Conservation (phyloP, 92 coral and sea anemone genomes). For the Palythoa grandis region DNA sequence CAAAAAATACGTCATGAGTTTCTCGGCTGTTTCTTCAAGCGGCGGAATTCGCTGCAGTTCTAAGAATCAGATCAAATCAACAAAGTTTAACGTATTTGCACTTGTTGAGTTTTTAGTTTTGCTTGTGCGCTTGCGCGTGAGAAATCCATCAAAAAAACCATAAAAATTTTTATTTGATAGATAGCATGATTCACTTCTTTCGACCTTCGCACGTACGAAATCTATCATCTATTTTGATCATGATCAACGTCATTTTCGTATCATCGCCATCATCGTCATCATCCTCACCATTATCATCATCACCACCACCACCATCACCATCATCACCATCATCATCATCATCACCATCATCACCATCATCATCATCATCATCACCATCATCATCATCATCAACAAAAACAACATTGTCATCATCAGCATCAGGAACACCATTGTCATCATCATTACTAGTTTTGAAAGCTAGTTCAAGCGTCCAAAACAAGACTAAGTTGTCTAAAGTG, state of each 20-base stretch:
- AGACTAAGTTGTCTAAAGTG: no score
- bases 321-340: not conserved
- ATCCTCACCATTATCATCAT: not conserved
- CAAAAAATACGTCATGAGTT: constrained; percentile 32
- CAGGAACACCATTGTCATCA: no score
- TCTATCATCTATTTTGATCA: not conserved
- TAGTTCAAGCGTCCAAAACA: no score
- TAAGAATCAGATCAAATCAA: not conserved
- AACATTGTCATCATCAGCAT: no score
- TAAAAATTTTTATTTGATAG: no score
- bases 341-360: not conserved
- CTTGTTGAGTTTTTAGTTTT: not conserved
- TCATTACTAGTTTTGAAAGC: no score
- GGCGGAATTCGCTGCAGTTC: constrained; percentile 35
- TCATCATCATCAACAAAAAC: not conserved
- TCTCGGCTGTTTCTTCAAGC: constrained; percentile 34
- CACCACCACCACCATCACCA: not conserved
- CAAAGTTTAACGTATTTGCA: not conserved
- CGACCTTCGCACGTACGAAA: not conserved
- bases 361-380: not conserved
- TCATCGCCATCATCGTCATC: not conserved
- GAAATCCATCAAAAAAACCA: no score
- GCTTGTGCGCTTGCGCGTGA: not conserved
- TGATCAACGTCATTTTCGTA: not conserved
- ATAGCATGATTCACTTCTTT: not conserved